Base-by-base conservation (phyloP, 1,140 invertebrate species). In the Penaeus chinensis region DNA sequence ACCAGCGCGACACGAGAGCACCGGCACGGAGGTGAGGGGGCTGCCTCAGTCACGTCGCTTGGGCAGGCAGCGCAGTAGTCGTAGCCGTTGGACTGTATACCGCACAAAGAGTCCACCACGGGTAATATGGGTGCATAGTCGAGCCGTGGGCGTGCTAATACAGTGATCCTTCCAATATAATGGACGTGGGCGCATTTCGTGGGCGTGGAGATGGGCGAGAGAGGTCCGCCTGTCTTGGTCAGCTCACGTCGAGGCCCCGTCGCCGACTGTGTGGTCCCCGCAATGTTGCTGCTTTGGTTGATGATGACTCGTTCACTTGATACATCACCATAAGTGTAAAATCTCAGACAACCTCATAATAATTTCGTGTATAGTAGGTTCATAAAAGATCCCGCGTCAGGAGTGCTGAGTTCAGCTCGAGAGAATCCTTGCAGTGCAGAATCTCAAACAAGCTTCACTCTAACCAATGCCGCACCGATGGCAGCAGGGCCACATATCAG, bases 81-180 rank as follows among this genome's bases (percentile, higher is more conserved):
- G 80, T 82, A 82, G 81, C 81, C 69, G 27, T 82, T 65, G 69
- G 81, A 65, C 81, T 69, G 81, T 82, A 66, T 65, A 82, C 62
- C 81, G 81, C 81, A 82, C 81, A 82, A 82, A 82, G 81, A 65
- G 63, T 82, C 81, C 81, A 82, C 81, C 81, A 82, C 81, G 81
- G 81, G 81, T 82, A 82, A 82, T 37, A 82, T 82, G 81, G 81
- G 81, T 82, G 81, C 81, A 82, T 82, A 69, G 65, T 66, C 65
- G 81, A 82, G 65, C 62, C 81, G 63, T 61, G 81, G 81, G 81
- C 81, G 81, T 82, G 81, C 81, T 66, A 69, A 69, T 82, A 82
- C 81, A 82, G 81, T 82, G 81, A 82, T 82, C 81, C 81, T 82
- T 69, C 81, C 81, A 82, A 61, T 66, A 82, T 47, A 37, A 82